Base-by-base conservation (phyloP, 1,140 invertebrate species). In the Agraylea sexmaculata region DNA sequence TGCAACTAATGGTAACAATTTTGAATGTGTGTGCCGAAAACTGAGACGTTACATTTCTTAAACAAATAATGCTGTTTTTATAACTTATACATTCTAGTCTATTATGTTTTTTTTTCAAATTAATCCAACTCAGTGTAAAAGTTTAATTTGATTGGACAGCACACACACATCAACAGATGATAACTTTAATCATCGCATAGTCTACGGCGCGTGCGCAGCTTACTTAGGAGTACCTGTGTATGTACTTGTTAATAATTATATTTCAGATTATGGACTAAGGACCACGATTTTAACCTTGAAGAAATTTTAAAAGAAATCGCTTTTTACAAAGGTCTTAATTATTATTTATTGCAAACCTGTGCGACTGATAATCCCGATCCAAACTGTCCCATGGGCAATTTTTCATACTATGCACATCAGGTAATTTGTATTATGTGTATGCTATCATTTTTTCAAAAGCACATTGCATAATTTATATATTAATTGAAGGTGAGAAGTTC, bases 281-380 rank as follows among this genome's bases (percentile, higher is more conserved):
- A 75, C 23, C 75, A 78, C 42, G 74, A 80, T 50, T 78, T 73
- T 37, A 78, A 77, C 23, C 54, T 79, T 49, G 77, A 79, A 52
- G 77, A 78, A 54, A 70, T 77, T 11, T 56, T 80, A 2, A 75
- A 74, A 48, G 76, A 80, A 53, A 59, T 78, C 30, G 69, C 74
- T 1, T 80, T 69, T 53, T 81, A 73, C 48, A 70, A 74, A 37
- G 76, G 75, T 2, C 64, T 75, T 8, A 73, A 70, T 12, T 78
- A 78, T 51, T 78, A 77, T 44, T 72, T 69, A 1, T 62, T 76
- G 13, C 71, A 78, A 48, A 72, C 73, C 40, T 79, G 77, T 54
- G 59, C 65, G 42, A 37, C 58, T 28, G 49, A 57, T n/a, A 45
- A 58, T 37, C 47, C 57, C 0, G 57, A 68, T 12, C 51, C 61